A percentile compares a stretch with the other conserved stretches of the same genome.
These are phyloP conservation scores for Tringa solitaria DNA, from an alignment of 2,113 vertebrate species.

Conservation along the genomic window DNA sequence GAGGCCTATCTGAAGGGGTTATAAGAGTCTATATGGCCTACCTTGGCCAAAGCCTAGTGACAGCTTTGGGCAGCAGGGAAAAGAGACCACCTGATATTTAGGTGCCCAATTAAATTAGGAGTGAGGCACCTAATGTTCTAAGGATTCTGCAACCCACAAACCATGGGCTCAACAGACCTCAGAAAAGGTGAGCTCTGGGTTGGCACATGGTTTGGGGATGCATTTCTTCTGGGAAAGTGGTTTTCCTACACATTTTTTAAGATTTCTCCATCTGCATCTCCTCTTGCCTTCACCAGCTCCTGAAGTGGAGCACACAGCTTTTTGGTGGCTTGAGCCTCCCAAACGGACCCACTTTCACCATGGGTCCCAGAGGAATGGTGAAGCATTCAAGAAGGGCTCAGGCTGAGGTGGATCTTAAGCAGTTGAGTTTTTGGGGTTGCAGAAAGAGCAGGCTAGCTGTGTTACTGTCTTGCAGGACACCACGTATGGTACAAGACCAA, in stretches of 20 bases:
- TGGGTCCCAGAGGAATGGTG: background rate
- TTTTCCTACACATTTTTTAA: background rate
- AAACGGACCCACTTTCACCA: background rate
- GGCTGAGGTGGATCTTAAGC: background rate
- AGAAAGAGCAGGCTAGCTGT: background rate
- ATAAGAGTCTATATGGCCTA: background rate
- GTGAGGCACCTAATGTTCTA: background rate
- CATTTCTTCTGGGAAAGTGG: background rate
- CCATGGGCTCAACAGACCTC: background rate
- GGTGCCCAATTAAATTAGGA: background rate
- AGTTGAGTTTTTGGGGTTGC: background rate
- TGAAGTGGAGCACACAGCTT: background rate
- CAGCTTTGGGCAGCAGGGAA: background rate
- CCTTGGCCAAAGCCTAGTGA: background rate
- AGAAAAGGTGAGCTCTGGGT: background rate
- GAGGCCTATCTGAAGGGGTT: background rate
- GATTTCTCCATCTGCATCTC: background rate
- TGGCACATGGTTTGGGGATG: background rate
- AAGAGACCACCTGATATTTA: background rate
- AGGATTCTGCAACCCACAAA: background rate
- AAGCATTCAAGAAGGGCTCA: background rate
- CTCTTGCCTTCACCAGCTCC: background rate
- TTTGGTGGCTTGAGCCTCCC: background rate
- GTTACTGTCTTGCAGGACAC: background rate
- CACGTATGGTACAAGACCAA: background rate